These are phyloP conservation scores for Phymorhynchus buccinoides DNA, from an alignment of 1,140 invertebrate species.

Conservation along the genomic window DNA sequence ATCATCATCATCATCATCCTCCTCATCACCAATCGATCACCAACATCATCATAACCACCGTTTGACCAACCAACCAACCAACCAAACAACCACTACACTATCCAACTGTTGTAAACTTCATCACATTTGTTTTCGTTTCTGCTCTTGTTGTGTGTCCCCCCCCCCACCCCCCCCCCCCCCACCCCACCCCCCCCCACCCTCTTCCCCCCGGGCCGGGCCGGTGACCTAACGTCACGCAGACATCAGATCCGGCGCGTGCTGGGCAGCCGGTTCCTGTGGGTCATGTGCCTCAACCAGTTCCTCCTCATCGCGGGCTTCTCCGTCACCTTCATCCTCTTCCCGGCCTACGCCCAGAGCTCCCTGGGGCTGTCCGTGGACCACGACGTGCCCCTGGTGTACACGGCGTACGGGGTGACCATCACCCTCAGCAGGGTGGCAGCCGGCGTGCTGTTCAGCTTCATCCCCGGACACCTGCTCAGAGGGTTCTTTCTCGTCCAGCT, in stretches of 20 bases:
- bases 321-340: neutral
- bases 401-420: neutral
- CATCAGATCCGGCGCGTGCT: neutral
- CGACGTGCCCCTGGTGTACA: neutral
- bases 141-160: too few relatives aligned
- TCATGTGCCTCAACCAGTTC: neutral
- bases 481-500: neutral
- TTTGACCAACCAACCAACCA: too few relatives aligned
- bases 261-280: neutral
- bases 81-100: too few relatives aligned
- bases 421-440: neutral
- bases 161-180: too few relatives aligned
- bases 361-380: neutral
- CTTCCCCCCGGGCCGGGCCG: too few relatives aligned
- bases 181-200: too few relatives aligned
- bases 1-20: too few relatives aligned
- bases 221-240: neutral
- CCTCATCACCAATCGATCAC: too few relatives aligned
- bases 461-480: neutral
- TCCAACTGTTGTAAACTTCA: too few relatives aligned
- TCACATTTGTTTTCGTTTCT: too few relatives aligned
- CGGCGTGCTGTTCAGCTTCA: neutral
- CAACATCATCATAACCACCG: too few relatives aligned
- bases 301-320: neutral
- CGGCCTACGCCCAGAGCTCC: neutral